Evolutionary conservation across 2,888 invertebrate species (phyloP), one percentile per base, ranked within the genome.

Genomic region (Metalampra italica): DNA sequence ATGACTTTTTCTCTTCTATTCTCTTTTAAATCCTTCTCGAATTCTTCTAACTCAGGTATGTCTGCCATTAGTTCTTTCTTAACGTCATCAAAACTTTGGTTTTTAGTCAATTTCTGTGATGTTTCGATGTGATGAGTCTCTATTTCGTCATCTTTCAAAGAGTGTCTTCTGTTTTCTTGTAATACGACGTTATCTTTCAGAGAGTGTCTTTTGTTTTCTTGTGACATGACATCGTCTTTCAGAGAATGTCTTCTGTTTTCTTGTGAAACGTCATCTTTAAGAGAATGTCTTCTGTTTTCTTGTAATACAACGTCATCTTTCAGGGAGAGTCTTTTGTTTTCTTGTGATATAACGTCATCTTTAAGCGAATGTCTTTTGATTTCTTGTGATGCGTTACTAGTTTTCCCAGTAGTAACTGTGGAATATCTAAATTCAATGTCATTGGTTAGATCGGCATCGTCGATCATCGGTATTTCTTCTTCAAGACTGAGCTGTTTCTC

Each of bases 381-480:
- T 47, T 46, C n/a, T 43, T 39, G 14, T 45, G 50, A 11, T 11
- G 22, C 29, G 42, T 29, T 8, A 42, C 15, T 12, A 15, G 32
- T 63, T 50, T 64, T 66, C 1, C 73, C 79, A 9, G 57, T 58
- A 2, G 72, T 52, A 7, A 73, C 54, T 64, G 64, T 78, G 0
- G 89, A 82, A 57, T 82, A 82, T 67, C 90, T 74, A 47, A 82
- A 79, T 60, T 90, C 90, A 29, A 90, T 62, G 53, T 90, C 90
- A 43, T 90, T 88, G 0, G 82, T 81, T 13, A 90, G 47, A 54
- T 86, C 78, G 1, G 76, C 63, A 55, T 90, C 90, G 36, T 90
- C 90, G 22, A 90, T 90, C 90, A 90, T 90, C 5, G 90, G 90
- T 62, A 90, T 90, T 58, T 90, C 90, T 66, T 90, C 90, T 75